Percentiles rank a stretch among this genome's conserved stretches.
These are phyloP conservation scores for Pharmacophagus antenor DNA, from an alignment of 2,888 invertebrate species.

Conservation along the genomic window DNA sequence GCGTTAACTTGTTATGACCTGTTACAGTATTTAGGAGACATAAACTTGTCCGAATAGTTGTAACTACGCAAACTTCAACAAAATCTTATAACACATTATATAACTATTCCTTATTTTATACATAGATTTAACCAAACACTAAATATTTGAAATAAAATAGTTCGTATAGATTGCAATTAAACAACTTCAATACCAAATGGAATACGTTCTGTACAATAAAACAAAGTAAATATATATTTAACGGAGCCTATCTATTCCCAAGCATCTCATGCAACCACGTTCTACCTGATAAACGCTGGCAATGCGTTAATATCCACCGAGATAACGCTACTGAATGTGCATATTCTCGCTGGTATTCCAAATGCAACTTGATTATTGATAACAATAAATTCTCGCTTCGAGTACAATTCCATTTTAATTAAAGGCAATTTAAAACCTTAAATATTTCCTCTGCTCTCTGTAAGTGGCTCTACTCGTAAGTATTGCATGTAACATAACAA, in stretches of 20 bases:
- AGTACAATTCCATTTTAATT: constrained; percentile 62
- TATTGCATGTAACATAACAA: no score
- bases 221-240: constrained; percentile 40
- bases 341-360: constrained; percentile 49
- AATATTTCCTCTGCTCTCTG: no score
- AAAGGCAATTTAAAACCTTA: constrained; percentile 31
- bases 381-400: constrained; percentile 54
- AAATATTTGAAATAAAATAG: no score
- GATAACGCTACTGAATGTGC: constrained; percentile 52
- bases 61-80: no score
- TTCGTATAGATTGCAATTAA: neutral
- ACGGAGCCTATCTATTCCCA: constrained; percentile 36
- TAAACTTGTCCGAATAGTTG: no score
- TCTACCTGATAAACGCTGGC: constrained; percentile 53
- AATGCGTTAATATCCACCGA: constrained; percentile 49
- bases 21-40: no score
- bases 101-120: no score
- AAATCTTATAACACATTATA: no score
- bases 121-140: no score
- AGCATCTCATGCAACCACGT: constrained; percentile 37
- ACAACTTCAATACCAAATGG: neutral
- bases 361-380: constrained; percentile 56
- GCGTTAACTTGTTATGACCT: no score
- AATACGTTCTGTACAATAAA: constrained; percentile 35
- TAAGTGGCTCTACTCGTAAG: no score